These are phyloP conservation scores for Cephus spinipes DNA, from an alignment of 2,888 invertebrate genomes.

Conservation along the genomic window DNA sequence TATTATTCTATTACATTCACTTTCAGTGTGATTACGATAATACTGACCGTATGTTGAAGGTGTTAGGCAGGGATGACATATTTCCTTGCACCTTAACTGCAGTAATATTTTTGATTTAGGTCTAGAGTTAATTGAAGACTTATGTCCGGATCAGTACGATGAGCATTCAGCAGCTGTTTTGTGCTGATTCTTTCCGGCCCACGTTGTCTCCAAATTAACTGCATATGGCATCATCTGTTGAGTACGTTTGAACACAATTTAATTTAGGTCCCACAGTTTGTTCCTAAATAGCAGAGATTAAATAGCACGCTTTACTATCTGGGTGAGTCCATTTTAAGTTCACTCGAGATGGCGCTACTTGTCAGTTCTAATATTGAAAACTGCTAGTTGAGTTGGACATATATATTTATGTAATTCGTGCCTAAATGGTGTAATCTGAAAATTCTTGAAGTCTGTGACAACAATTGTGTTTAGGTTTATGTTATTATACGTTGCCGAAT, in stretches of 20 bases:
- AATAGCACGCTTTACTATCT: no score
- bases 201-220: no score
- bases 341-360: not conserved
- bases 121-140: not conserved
- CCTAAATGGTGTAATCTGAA: not conserved
- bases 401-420: not conserved
- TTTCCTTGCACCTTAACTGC: not conserved
- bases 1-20: not conserved
- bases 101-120: not conserved
- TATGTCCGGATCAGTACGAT: not conserved
- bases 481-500: not conserved
- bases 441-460: not conserved
- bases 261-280: no score
- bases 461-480: not conserved
- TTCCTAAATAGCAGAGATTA: no score
- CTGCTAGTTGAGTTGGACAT: not conserved
- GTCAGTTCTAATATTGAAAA: not conserved
- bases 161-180: no score
- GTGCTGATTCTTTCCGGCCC: no score
- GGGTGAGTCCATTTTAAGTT: not conserved
- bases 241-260: no score
- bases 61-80: not conserved
- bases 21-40: not conserved
- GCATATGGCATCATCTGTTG: no score
- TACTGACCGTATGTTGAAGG: not conserved